A percentile compares a stretch with the other conserved stretches of the same genome.
Conservation (phyloP, 2,113 vertebrate species). For the Serinus canaria region DNA sequence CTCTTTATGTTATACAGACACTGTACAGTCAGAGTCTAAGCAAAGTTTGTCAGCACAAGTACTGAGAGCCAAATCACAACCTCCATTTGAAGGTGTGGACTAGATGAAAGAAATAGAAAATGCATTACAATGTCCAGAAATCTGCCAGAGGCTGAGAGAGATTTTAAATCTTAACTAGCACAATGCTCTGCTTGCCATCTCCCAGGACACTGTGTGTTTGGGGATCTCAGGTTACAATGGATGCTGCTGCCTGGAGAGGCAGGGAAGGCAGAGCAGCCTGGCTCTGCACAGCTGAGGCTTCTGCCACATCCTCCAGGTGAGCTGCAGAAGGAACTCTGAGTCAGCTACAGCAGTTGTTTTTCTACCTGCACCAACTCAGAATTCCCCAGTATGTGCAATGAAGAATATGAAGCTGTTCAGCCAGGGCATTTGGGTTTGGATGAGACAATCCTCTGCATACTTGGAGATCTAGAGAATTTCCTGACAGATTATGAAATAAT, state of each 20-base stretch:
- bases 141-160: background rate
- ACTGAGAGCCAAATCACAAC: background rate
- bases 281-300: background rate
- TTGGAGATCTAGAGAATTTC: slow-evolving; percentile 36
- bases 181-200: background rate
- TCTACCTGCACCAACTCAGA: background rate
- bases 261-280: background rate
- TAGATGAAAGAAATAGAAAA: slow-evolving; percentile 28
- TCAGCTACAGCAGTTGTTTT: background rate
- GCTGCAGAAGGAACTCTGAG: background rate
- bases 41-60: background rate
- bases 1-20: background rate
- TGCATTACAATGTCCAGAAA: background rate
- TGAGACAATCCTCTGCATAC: background rate
- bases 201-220: background rate
- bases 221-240: background rate
- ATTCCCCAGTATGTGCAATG: background rate
- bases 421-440: background rate
- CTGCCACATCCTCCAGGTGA: background rate
- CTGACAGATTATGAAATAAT: slow-evolving; percentile 25
- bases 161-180: background rate
- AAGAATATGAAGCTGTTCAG: background rate
- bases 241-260: background rate
- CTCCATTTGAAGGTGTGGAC: background rate
- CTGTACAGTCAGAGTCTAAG: background rate